Conservation (phyloP, 2,888 invertebrate genomes). For the Lasioglossum pauxillum region DNA sequence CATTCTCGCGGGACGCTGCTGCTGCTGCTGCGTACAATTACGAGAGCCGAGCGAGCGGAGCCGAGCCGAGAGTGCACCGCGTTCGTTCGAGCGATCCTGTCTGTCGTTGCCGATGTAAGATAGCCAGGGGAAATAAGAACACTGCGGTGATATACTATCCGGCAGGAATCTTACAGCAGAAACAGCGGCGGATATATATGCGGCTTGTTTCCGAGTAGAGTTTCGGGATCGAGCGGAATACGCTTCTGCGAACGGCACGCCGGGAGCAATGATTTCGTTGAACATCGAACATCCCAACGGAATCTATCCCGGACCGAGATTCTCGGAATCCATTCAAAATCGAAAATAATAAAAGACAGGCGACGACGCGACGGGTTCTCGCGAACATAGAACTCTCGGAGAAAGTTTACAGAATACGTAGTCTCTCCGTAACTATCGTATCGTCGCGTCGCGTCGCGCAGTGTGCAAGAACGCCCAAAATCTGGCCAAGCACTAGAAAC, state of each 20-base stretch:
- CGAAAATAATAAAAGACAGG: not conserved
- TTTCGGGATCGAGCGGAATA: slow-evolving; percentile 17
- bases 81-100: slow-evolving; percentile 14
- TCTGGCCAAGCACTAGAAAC: no score
- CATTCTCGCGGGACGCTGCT: slow-evolving; percentile 31
- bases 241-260: slow-evolving; percentile 8
- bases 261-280: slow-evolving; percentile 16
- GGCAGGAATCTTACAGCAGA: slow-evolving; percentile 25
- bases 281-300: not conserved
- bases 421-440: no score
- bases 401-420: not conserved
- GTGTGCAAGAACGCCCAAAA: no score
- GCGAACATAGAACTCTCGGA: not conserved
- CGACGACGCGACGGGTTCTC: not conserved
- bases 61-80: not conserved
- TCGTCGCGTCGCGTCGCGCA: no score
- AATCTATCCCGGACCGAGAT: not conserved
- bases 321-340: not conserved
- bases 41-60: not conserved
- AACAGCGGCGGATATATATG: slow-evolving; percentile 23
- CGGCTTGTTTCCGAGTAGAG: slow-evolving; percentile 25
- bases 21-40: slow-evolving; percentile 24
- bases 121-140: slow-evolving; percentile 23
- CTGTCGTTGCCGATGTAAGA: slow-evolving; percentile 13
- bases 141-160: slow-evolving; percentile 30